A percentile compares a stretch with the other conserved stretches of the same genome.
phyloP scores from a whole-genome alignment of 2,797 vertebrate genomes.

The Crocidura indochinensis region DNA sequence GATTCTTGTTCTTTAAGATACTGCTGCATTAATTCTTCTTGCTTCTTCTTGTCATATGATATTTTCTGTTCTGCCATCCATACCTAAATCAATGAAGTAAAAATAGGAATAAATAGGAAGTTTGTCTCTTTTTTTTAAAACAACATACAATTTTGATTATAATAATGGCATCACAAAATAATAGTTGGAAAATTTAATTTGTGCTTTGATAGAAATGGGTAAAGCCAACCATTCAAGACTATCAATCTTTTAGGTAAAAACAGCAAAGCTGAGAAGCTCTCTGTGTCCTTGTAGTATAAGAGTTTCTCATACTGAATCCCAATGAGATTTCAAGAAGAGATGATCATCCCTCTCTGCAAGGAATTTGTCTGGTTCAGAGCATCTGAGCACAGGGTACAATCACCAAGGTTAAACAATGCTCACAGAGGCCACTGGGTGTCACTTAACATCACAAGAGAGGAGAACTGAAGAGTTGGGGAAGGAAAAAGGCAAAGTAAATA shows the following conservation, averaged over 20 bases:
- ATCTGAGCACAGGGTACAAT: not conserved
- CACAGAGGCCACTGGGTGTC: not conserved
- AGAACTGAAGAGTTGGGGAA: not conserved
- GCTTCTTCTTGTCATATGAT: conserved; percentile 97
- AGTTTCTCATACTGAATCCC: not conserved
- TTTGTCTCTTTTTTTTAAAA: not conserved
- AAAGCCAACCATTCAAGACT: conserved; percentile 17
- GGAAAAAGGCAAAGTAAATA: not conserved
- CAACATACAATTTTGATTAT: conserved; percentile 34
- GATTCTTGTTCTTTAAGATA: conserved; percentile 99
- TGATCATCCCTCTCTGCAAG: not conserved
- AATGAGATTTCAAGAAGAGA: conserved; percentile 16
- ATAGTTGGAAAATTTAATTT: conserved; percentile 48
- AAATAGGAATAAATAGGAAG: conserved; percentile 69
- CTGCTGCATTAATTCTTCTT: conserved; percentile 98
- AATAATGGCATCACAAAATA: conserved; percentile 59
- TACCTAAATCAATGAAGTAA: conserved; percentile 91
- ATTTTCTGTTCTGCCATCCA: conserved; percentile 99
- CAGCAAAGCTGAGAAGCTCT: conserved; percentile 35
- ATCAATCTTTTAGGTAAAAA: conserved; percentile 40
- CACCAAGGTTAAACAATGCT: conserved; percentile 14
- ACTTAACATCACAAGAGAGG: not conserved
- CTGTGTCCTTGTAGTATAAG: not conserved
- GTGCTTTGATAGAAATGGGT: not conserved
- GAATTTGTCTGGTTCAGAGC: not conserved